Percentiles rank a stretch among this genome's conserved stretches.
Conservation (phyloP, 2,113 vertebrate species). For the Edolisoma coerulescens region DNA sequence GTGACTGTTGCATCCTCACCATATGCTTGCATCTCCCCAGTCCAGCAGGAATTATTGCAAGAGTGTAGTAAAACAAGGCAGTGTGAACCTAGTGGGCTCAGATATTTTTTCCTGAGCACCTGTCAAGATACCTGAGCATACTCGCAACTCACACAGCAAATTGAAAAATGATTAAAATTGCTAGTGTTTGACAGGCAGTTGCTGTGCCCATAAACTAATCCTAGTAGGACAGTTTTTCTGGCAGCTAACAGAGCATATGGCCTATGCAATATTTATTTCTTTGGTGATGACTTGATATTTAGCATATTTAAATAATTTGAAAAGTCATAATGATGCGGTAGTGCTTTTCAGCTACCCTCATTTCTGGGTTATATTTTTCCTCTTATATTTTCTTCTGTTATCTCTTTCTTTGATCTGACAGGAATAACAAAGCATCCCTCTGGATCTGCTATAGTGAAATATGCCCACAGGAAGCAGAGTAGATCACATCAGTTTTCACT, state of each 20-base stretch:
- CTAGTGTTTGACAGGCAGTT: conserved; percentile 15
- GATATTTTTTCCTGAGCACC: not conserved
- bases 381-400: conserved; percentile 55
- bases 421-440: conserved; percentile 61
- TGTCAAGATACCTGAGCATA: conserved; percentile 36
- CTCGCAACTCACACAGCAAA: not conserved
- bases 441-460: conserved; percentile 56
- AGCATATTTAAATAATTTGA: conserved; percentile 51
- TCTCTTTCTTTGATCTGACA: conserved; percentile 71
- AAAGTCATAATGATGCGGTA: conserved; percentile 9
- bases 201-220: conserved; percentile 32
- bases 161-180: conserved; percentile 51
- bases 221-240: conserved; percentile 57
- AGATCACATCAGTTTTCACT: conserved; percentile 65
- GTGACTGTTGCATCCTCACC: not conserved
- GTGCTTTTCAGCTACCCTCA: conserved; percentile 22
- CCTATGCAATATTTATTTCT: conserved; percentile 72
- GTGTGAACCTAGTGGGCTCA: not conserved
- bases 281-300: conserved; percentile 46
- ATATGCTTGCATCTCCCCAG: not conserved
- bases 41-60: not conserved
- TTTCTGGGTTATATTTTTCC: conserved; percentile 53
- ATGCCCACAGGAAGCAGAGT: conserved; percentile 65
- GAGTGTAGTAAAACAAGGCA: not conserved
- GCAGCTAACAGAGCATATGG: conserved; percentile 62